Evolutionary conservation across 2,113 vertebrate species (phyloP).

Genomic region (Sminthopsis crassicaudata): DNA sequence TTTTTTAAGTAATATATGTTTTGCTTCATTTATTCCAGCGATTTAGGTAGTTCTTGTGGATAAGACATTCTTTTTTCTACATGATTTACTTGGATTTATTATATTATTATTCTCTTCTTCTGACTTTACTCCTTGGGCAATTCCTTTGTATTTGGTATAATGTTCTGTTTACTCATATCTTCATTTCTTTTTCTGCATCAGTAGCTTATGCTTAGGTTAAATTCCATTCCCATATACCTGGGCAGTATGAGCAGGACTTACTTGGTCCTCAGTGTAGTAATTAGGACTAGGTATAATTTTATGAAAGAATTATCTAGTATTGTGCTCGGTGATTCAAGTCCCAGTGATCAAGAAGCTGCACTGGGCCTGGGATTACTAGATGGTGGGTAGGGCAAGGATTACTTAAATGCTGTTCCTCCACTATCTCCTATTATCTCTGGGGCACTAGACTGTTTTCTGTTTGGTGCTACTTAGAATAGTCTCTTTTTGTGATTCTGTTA

Average conservation of each 20-base stretch:
- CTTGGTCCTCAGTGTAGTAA: not conserved
- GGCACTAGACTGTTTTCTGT: not conserved
- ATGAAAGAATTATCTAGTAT: not conserved
- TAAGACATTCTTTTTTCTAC: not conserved
- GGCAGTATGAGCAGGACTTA: not conserved
- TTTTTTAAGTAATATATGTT: not conserved
- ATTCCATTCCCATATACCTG: not conserved
- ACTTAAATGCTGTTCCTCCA: not conserved
- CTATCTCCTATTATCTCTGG: not conserved
- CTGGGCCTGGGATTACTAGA: not conserved
- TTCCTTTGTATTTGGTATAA: not conserved
- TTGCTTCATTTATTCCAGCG: not conserved
- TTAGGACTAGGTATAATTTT: not conserved
- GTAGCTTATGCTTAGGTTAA: not conserved
- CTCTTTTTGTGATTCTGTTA: not conserved
- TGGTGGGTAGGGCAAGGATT: too few species aligned
- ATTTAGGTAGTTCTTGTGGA: not conserved
- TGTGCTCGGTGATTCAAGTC: not conserved
- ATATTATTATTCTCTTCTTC: not conserved
- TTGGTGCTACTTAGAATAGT: not conserved
- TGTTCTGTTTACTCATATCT: not conserved
- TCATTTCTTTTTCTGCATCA: not conserved
- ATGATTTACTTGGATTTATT: not conserved
- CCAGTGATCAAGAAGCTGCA: not conserved
- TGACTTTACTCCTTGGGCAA: not conserved